Percentiles rank a stretch among this genome's conserved stretches.
These are phyloP conservation scores for Phania funesta DNA, from an alignment of 2,888 invertebrate species.

Conservation along the genomic window DNA sequence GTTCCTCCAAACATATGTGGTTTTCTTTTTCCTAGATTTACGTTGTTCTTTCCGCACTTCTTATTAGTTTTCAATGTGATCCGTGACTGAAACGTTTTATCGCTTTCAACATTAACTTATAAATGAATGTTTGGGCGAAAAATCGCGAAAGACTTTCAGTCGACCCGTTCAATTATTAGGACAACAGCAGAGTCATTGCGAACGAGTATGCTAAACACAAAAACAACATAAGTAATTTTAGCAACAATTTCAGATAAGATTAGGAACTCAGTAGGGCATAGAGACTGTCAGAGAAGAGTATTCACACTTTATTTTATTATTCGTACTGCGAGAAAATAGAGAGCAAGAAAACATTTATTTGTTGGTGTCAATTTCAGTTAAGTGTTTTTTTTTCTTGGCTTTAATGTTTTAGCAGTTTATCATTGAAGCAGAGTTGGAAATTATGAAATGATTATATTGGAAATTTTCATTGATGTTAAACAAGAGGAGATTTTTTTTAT, in stretches of 20 bases:
- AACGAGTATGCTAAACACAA: slow-evolving; percentile 14
- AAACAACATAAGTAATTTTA: slow-evolving; percentile 18
- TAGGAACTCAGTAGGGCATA: slow-evolving; percentile 4
- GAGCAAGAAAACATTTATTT: not conserved
- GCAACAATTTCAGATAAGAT: slow-evolving; percentile 53
- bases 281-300: not conserved
- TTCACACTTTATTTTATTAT: not conserved
- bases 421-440: no score
- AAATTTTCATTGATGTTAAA: no score
- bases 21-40: not conserved
- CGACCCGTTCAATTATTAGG: slow-evolving; percentile 38
- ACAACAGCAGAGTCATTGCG: slow-evolving; percentile 23
- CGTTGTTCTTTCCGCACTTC: slow-evolving; percentile 64
- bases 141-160: slow-evolving; percentile 13
- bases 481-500: no score
- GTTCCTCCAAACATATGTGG: not conserved
- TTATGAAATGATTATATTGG: no score
- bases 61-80: slow-evolving; percentile 70
- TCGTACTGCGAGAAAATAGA: not conserved
- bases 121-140: slow-evolving; percentile 39
- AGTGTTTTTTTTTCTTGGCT: no score
- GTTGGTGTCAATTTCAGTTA: not conserved
- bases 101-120: slow-evolving; percentile 52
- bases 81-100: slow-evolving; percentile 71
- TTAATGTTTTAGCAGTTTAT: no score